Evolutionary conservation across 2,113 vertebrate genomes (phyloP), one percentile per base, ranked within the genome.

Genomic region (Phocoena sinus): DNA sequence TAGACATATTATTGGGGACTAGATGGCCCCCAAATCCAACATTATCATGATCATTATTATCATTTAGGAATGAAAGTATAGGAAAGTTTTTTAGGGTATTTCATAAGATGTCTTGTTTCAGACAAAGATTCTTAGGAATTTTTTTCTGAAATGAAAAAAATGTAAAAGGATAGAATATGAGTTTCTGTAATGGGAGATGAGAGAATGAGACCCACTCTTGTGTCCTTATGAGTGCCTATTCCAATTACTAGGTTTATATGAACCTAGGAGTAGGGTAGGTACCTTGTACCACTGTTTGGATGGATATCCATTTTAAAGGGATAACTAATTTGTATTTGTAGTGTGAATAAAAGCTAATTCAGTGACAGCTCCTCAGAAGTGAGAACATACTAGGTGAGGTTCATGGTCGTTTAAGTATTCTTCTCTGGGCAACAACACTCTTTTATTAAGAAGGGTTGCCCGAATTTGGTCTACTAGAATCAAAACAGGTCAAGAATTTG

Each of bases 391-490:
- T 63, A 88, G 53, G 5, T 53, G 80, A 85, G 28, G 3, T 84
- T 81, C 70, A 41, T 91, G 20, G 83, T 38, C 62, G 79, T 58
- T 92, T 93, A 91, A 92, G 13, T 80, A 62, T 84, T 95, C 80
- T 88, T 65, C 71, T 80, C 65, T 85, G 31, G 89, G 82, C 21
- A 96, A 36, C 41, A 95, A 63, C 2, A 70, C 31, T 74, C 41
- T 58, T 95, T 89, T 65, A 91, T 76, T 96, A 81, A 15, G 31
- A 47, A 80, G 33, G 60, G 44, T 21, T 91, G 33, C 50, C 23
- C 95, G 31, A 17, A 81, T 89, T 92, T 95, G 94, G 33, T 89
- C 60, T 88, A 74, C 38, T 20, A 80, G 56, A n/a, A 89, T 94
- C 58, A 80, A 88, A 93, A 76, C 6, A 36, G 11, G 3, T 73